phyloP scores from a whole-genome alignment of 2,888 invertebrate species.

The Pachliopta kotzebuea region DNA sequence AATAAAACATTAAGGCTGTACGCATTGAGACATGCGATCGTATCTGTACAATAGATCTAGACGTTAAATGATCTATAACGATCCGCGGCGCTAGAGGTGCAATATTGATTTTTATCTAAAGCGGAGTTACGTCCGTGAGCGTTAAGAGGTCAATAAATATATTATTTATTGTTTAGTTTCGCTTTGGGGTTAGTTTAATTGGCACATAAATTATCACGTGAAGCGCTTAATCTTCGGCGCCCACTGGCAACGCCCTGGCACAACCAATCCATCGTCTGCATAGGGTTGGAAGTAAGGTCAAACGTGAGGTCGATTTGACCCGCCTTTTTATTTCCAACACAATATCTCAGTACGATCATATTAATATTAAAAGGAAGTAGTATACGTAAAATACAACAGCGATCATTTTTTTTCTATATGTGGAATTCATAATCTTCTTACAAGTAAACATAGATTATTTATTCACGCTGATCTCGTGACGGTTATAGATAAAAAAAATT shows the following conservation, averaged over 20 bases:
- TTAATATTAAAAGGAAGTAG: too few species aligned
- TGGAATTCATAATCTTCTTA: too few species aligned
- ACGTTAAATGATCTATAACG: conserved; percentile 24
- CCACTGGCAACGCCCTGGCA: conserved; percentile 22
- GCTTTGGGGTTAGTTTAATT: conserved; percentile 31
- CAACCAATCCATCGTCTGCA: conserved; percentile 3
- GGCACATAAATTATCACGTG: conserved; percentile 31
- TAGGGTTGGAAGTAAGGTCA: conserved; percentile 13
- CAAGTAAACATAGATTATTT: too few species aligned
- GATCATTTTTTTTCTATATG: too few species aligned
- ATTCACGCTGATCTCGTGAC: too few species aligned
- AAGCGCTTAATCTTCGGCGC: conserved; percentile 29
- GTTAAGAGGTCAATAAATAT: conserved; percentile 13
- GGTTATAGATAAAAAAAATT: too few species aligned
- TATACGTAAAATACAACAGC: too few species aligned
- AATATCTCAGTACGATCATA: too few species aligned
- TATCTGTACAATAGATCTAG: conserved; percentile 27
- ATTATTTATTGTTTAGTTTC: conserved; percentile 24
- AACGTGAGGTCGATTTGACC: conserved; percentile 7
- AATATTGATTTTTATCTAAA: conserved; percentile 23
- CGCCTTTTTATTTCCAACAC: too few species aligned
- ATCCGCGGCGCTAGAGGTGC: conserved; percentile 13
- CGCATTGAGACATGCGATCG: conserved; percentile 14
- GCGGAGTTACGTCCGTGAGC: not conserved
- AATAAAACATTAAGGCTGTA: conserved; percentile 23